Conservation (phyloP, 2,113 vertebrate species). For the Petroica traversi region DNA sequence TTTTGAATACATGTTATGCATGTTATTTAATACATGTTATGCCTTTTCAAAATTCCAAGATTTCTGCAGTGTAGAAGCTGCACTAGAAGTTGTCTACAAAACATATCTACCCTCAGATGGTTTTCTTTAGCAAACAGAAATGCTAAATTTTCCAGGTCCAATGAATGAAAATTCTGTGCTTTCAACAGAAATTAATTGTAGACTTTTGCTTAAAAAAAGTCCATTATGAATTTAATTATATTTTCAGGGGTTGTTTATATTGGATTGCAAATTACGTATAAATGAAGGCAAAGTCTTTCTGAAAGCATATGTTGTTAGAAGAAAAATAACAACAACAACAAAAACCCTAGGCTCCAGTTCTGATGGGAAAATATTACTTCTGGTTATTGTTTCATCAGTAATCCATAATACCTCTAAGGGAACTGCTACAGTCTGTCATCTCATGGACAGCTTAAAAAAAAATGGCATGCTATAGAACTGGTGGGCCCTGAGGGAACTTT, state of each 20-base stretch:
- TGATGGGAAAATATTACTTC: constrained; percentile 65
- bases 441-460: constrained; percentile 59
- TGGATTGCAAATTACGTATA: background rate
- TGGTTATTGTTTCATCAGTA: constrained; percentile 71
- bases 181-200: background rate
- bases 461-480: constrained; percentile 51
- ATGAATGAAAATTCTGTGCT: background rate
- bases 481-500: constrained; percentile 64
- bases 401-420: constrained; percentile 65
- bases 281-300: constrained; percentile 10
- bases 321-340: constrained; percentile 31
- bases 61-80: background rate
- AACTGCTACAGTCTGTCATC: constrained; percentile 68
- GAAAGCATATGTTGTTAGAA: constrained; percentile 3
- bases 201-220: background rate
- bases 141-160: background rate
- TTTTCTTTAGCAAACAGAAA: background rate
- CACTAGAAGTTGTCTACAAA: background rate
- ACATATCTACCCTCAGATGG: background rate
- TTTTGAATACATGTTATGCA: background rate
- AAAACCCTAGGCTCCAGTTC: constrained; percentile 31
- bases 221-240: constrained; percentile 9
- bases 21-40: background rate
- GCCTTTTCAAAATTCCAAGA: background rate
- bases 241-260: background rate